These are phyloP conservation scores for Saturnia japonica DNA, from an alignment of 2,888 invertebrate genomes.

Conservation along the genomic window DNA sequence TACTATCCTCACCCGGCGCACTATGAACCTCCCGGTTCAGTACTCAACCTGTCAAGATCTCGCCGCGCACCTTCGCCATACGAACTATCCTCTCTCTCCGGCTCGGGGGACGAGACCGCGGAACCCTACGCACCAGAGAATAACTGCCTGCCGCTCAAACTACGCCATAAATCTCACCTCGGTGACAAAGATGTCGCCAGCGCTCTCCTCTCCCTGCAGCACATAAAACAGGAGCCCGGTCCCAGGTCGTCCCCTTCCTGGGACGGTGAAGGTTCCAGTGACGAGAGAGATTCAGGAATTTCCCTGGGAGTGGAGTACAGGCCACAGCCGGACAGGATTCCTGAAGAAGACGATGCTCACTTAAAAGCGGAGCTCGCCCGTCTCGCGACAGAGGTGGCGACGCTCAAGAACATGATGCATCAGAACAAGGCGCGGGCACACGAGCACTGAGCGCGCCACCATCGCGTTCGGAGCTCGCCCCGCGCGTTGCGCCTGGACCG, in stretches of 20 bases:
- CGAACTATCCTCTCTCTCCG: constrained; percentile 89
- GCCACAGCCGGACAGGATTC: constrained; percentile 65
- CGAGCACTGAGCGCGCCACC: constrained; percentile 68
- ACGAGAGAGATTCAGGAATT: constrained; percentile 94
- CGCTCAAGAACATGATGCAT: constrained; percentile 91
- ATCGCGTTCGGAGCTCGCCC: constrained; percentile 36
- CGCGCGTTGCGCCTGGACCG: constrained; percentile 56
- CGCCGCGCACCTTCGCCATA: constrained; percentile 88
- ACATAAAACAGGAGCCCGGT: constrained; percentile 93
- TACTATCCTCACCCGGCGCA: constrained; percentile 81
- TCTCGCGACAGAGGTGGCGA: constrained; percentile 95
- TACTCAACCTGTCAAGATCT: constrained; percentile 87
- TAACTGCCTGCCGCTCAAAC: constrained; percentile 93
- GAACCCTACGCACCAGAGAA: constrained; percentile 84
- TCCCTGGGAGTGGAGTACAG: constrained; percentile 88
- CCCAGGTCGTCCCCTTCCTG: constrained; percentile 90
- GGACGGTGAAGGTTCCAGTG: constrained; percentile 95
- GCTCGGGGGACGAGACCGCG: constrained; percentile 78
- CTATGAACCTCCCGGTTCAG: constrained; percentile 84
- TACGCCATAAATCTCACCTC: constrained; percentile 94
- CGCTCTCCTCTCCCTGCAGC: constrained; percentile 90
- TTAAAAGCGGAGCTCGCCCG: constrained; percentile 93
- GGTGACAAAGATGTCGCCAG: constrained; percentile 95
- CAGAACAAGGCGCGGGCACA: constrained; percentile 79
- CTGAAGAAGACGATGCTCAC: constrained; percentile 86